Percentiles rank a stretch among this genome's conserved stretches.
phyloP scores from a whole-genome alignment of 2,888 invertebrate species.

The Drosophila conformis region DNA sequence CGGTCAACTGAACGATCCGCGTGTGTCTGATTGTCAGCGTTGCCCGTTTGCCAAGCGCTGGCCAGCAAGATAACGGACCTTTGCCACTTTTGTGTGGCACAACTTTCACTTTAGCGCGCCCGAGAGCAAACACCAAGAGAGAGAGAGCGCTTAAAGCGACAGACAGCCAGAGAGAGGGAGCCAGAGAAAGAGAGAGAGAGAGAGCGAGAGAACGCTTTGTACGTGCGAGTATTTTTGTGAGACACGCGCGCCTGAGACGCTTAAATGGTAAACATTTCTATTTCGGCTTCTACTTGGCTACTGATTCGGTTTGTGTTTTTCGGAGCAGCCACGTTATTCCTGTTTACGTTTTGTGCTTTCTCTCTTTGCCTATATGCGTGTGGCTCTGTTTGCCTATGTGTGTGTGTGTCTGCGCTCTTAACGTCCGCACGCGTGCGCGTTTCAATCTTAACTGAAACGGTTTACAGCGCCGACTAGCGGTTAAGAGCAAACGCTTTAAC shows the following conservation, averaged over 20 bases:
- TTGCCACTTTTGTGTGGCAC: conserved; percentile 77
- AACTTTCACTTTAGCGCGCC: conserved; percentile 83
- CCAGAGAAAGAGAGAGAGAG: conserved; percentile 15
- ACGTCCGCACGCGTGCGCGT: conserved; percentile 72
- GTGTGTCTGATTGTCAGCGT: conserved; percentile 75
- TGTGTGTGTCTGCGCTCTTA: conserved; percentile 31
- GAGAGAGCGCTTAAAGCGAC: conserved; percentile 12
- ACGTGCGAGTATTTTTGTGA: conserved; percentile 74
- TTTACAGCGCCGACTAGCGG: conserved; percentile 60
- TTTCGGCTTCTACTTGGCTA: conserved; percentile 68
- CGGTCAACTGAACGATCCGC: conserved; percentile 82
- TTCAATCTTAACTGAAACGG: conserved; percentile 77
- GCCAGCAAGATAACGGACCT: conserved; percentile 83
- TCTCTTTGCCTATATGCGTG: conserved; percentile 36
- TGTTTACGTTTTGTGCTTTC: conserved; percentile 64
- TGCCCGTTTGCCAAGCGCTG: conserved; percentile 64
- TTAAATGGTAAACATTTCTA: conserved; percentile 80
- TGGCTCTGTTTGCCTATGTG: conserved; percentile 9
- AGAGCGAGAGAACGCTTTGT: conserved; percentile 10
- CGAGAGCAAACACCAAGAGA: conserved; percentile 14
- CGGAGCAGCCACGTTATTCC: conserved; percentile 46
- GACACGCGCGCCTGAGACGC: conserved; percentile 50
- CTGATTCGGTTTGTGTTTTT: conserved; percentile 39
- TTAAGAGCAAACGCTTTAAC: conserved; percentile 62
- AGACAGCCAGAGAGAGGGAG: conserved; percentile 9